These are phyloP conservation scores for Alethe castanea DNA, from an alignment of 2,113 vertebrate genomes.

Conservation along the genomic window DNA sequence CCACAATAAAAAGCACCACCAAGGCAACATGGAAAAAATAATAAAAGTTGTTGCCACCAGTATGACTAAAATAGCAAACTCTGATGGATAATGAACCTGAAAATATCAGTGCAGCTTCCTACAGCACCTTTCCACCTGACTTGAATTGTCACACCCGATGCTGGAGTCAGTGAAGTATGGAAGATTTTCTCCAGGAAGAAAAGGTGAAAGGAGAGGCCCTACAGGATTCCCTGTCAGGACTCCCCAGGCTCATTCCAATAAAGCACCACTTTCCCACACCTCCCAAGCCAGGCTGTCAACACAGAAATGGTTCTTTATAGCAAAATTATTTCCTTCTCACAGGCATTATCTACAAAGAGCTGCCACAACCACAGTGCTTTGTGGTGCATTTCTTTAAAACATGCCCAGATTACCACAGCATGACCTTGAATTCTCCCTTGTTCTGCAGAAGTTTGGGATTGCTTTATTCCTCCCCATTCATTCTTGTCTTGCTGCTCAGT, in stretches of 20 bases:
- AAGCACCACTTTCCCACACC: not conserved
- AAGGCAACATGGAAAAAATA: not conserved
- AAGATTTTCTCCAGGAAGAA: not conserved
- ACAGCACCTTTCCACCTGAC: not conserved
- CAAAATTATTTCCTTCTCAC: not conserved
- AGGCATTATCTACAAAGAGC: not conserved
- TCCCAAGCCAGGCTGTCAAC: not conserved
- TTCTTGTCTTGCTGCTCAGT: not conserved
- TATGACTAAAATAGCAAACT: not conserved
- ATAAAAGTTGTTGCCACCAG: not conserved
- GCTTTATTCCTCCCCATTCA: not conserved
- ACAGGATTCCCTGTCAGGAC: rapidly evolving
- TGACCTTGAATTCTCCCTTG: not conserved
- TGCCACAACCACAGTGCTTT: not conserved
- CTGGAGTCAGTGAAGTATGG: not conserved
- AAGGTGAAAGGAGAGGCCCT: not conserved
- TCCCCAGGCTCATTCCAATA: not conserved
- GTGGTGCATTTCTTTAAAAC: not conserved
- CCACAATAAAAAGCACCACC: not conserved
- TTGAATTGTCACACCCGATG: not conserved
- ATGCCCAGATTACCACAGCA: not conserved
- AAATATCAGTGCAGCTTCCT: not conserved
- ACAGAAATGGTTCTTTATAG: not conserved
- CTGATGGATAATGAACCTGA: not conserved
- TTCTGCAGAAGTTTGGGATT: not conserved